Evolutionary conservation across 2,888 invertebrate species (phyloP).

Genomic region (Caenorhabditis virilis): DNA sequence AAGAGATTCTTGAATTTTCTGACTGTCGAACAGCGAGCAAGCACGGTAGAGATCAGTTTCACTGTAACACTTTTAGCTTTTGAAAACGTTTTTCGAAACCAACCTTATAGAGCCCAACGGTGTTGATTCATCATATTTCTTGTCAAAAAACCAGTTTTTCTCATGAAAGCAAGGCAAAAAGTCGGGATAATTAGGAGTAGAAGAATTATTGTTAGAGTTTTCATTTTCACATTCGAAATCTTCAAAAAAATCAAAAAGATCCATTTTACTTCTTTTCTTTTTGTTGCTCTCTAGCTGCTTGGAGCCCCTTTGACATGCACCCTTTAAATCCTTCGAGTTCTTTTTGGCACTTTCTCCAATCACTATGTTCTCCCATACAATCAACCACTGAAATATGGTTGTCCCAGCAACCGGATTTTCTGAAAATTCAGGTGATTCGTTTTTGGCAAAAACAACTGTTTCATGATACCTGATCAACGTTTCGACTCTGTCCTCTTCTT

Average conservation of each 20-base stretch:
- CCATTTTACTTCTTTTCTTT: conserved; percentile 19
- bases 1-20: conserved; percentile 5
- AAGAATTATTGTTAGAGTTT: background rate
- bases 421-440: conserved; percentile 10
- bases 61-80: too few relatives aligned
- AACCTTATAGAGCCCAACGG: background rate
- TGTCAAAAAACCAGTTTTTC: conserved; percentile 23
- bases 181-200: conserved; percentile 7
- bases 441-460: background rate
- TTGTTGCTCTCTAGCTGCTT: conserved; percentile 7
- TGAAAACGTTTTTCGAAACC: background rate
- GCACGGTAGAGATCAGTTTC: conserved; percentile 22
- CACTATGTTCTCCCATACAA: conserved; percentile 60
- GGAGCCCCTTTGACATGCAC: conserved; percentile 18
- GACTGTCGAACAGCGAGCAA: conserved; percentile 1
- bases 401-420: conserved; percentile 61
- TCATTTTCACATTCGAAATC: conserved; percentile 18
- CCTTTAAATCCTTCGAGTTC: conserved; percentile 28
- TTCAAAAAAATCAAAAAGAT: conserved; percentile 21
- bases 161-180: conserved; percentile 21
- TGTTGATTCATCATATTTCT: background rate
- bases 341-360: conserved; percentile 63
- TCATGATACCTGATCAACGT: conserved; percentile 41
- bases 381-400: conserved; percentile 56
- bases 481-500: conserved; percentile 61